These are phyloP conservation scores for Osmerus mordax DNA, from an alignment of 2,113 vertebrate species.

Conservation along the genomic window DNA sequence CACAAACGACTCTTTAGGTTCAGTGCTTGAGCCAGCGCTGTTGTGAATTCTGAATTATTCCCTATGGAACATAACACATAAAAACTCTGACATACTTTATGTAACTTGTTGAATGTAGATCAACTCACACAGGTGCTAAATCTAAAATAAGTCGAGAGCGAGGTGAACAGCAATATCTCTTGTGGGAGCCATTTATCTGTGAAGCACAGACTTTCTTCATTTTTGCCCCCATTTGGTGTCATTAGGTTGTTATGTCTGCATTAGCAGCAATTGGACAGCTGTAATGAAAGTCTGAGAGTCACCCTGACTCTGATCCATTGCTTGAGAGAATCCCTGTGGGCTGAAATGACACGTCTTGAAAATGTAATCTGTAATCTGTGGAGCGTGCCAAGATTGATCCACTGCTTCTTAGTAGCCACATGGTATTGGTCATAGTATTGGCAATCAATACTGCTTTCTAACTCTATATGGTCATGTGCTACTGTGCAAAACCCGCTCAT, in stretches of 20 bases:
- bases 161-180: neutral
- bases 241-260: constrained; percentile 40
- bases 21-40: neutral
- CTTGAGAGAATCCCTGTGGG: neutral
- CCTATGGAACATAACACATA: neutral
- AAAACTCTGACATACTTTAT: neutral
- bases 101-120: neutral
- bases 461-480: constrained; percentile 6
- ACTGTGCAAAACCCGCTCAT: neutral
- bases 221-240: constrained; percentile 33
- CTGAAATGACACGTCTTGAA: neutral
- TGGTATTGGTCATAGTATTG: neutral
- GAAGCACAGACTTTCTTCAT: constrained; percentile 22
- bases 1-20: neutral
- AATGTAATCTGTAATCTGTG: neutral
- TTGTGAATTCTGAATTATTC: neutral
- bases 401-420: neutral
- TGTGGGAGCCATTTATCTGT: constrained; percentile 18
- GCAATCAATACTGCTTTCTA: constrained; percentile 5
- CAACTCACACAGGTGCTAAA: neutral
- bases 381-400: neutral
- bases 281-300: constrained; percentile 28
- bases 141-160: neutral
- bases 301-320: constrained; percentile 14
- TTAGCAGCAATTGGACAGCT: constrained; percentile 34